Evolutionary conservation across 2,113 vertebrate genomes (phyloP).

Genomic region (Fregata magnificens): DNA sequence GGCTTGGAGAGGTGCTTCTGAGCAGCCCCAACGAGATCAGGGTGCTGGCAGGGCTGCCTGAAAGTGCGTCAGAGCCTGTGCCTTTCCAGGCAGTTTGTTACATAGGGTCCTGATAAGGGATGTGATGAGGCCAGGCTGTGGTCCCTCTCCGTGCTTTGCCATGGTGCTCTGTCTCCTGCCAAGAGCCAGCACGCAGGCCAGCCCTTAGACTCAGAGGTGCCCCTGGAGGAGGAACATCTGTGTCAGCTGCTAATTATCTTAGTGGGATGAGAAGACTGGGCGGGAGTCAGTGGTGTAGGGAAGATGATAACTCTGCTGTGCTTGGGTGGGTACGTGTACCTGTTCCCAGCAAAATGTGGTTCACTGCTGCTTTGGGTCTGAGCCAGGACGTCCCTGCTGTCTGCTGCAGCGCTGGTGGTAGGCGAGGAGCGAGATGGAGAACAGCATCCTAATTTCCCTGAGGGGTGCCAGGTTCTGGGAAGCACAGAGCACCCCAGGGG

Average conservation of each 20-base stretch:
- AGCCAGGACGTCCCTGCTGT: background rate
- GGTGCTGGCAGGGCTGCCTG: background rate
- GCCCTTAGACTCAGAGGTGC: background rate
- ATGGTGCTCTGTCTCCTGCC: background rate
- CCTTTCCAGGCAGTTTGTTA: background rate
- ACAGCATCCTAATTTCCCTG: background rate
- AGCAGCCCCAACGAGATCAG: background rate
- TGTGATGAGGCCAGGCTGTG: fast-evolving
- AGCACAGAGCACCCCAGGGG: background rate
- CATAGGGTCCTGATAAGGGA: fast-evolving
- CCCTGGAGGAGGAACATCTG: background rate
- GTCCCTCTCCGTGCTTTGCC: background rate
- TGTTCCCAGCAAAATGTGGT: background rate
- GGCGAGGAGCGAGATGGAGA: background rate
- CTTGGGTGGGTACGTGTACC: background rate
- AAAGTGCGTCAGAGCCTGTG: background rate
- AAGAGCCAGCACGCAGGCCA: background rate
- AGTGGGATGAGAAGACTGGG: background rate
- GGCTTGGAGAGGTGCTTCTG: background rate
- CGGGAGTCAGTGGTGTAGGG: background rate
- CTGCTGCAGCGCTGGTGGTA: background rate
- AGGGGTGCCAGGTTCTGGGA: conserved; percentile 7
- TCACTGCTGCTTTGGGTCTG: background rate
- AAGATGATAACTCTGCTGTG: background rate
- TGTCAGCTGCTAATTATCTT: conserved; percentile 28